Conservation (phyloP, 2,113 vertebrate species). For the Typhlomys cinereus region DNA sequence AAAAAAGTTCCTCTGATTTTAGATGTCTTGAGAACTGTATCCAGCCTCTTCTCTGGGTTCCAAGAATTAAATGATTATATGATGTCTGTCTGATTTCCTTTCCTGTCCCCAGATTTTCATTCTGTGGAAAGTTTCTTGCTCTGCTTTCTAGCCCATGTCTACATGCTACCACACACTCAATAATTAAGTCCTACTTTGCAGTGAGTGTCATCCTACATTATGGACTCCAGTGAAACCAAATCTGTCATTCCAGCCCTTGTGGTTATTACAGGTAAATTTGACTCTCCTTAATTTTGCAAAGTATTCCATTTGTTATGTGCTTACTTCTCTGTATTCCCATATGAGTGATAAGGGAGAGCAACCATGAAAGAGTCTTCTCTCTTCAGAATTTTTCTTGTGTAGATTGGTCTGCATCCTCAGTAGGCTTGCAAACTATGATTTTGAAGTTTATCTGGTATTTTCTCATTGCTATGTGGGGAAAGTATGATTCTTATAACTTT, state of each 20-base stretch:
- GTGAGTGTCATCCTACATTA: background rate
- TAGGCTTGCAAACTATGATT: background rate
- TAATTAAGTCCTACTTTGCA: background rate
- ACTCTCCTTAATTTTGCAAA: background rate
- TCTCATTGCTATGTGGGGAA: background rate
- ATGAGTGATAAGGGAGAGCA: background rate
- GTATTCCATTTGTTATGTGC: background rate
- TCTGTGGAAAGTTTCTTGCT: background rate
- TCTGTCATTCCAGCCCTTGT: background rate
- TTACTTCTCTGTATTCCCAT: background rate
- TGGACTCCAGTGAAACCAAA: background rate
- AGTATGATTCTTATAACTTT: background rate
- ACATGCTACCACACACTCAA: background rate
- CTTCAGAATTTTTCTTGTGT: slow-evolving; percentile 19
- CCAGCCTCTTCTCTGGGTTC: background rate
- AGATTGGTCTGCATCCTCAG: background rate
- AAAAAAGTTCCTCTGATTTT: background rate
- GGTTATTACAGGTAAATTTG: background rate
- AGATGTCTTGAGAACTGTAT: background rate
- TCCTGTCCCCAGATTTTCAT: background rate
- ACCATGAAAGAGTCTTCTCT: background rate
- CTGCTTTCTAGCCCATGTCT: background rate
- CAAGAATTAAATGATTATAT: background rate
- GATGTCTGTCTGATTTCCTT: background rate
- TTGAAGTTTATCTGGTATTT: background rate